Evolutionary conservation across 1,140 invertebrate genomes (phyloP).

Genomic region (Trichonephila clavipes): DNA sequence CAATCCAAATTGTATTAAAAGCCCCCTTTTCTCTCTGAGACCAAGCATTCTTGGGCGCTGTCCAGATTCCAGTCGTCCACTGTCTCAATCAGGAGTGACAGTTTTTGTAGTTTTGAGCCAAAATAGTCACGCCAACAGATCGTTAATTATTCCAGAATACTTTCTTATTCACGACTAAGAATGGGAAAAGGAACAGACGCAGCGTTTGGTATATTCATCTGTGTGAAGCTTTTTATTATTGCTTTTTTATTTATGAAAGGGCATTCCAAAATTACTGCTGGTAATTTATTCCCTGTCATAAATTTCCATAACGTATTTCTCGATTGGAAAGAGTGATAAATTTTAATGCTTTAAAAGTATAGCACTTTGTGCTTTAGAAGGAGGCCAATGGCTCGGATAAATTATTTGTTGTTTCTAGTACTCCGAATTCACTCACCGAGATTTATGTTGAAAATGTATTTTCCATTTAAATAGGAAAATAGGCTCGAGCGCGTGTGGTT

Average conservation of each 20-base stretch:
- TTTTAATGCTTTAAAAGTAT: constrained; percentile 17
- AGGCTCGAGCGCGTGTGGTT: background rate
- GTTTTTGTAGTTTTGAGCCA: constrained; percentile 25
- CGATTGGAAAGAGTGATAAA: constrained; percentile 8
- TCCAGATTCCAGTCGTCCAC: constrained; percentile 1
- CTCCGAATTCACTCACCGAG: background rate
- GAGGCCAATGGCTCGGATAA: constrained; percentile 17
- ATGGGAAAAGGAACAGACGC: background rate
- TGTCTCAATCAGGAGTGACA: constrained; percentile 44
- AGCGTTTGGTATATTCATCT: background rate
- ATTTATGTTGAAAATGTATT: constrained; percentile 12
- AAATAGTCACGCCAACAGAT: background rate
- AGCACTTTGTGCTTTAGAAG: background rate
- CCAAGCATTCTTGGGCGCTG: background rate
- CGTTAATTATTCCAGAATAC: constrained; percentile 40
- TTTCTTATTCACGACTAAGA: constrained; percentile 26
- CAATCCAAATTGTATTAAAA: constrained; percentile 54
- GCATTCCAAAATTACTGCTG: constrained; percentile 26
- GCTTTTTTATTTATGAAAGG: constrained; percentile 27
- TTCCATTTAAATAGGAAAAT: constrained; percentile 11
- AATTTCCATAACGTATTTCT: constrained; percentile 27
- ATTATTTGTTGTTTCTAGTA: background rate
- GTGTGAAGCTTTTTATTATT: background rate
- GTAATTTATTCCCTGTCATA: constrained; percentile 31
- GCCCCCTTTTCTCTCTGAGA: constrained; percentile 18